A percentile compares a stretch with the other conserved stretches of the same genome.
Evolutionary conservation across 2,113 vertebrate species (phyloP).

Genomic region (Paracanthobrama guichenoti): DNA sequence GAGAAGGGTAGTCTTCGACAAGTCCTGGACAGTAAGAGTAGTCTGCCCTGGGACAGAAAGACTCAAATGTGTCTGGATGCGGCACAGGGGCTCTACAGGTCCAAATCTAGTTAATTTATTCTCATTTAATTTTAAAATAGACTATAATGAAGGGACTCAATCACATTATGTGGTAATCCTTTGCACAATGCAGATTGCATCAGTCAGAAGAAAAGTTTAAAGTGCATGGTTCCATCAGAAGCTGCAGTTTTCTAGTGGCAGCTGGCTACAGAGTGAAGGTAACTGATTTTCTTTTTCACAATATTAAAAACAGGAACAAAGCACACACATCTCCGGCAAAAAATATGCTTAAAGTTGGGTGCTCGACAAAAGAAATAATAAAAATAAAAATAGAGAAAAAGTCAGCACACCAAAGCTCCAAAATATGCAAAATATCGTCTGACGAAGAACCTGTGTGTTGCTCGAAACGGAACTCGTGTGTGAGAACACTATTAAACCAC

Average conservation of each 20-base stretch:
- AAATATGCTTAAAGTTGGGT: no score
- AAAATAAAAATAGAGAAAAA: no score
- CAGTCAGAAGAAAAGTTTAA: slow-evolving; percentile 76
- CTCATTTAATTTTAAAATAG: not conserved
- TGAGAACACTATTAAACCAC: no score
- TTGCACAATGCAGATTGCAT: slow-evolving; percentile 76
- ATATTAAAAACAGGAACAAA: no score
- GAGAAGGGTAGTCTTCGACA: slow-evolving; percentile 81
- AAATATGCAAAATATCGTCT: no score
- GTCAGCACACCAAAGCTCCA: no score
- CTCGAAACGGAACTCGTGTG: no score
- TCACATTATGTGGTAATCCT: not conserved
- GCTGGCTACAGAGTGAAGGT: slow-evolving; percentile 85
- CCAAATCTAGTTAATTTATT: not conserved
- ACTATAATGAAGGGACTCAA: not conserved
- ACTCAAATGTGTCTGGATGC: slow-evolving; percentile 80
- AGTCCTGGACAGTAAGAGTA: slow-evolving; percentile 72
- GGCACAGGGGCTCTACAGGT: slow-evolving; percentile 87
- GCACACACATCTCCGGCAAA: no score
- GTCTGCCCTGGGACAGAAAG: slow-evolving; percentile 72
- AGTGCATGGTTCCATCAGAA: slow-evolving; percentile 82
- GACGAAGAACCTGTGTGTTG: no score
- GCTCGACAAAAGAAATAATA: no score
- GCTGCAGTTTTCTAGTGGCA: slow-evolving; percentile 83
- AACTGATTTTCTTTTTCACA: slow-evolving; percentile 30